phyloP scores from a whole-genome alignment of 2,888 invertebrate species.

The Eupithecia exiguata region DNA sequence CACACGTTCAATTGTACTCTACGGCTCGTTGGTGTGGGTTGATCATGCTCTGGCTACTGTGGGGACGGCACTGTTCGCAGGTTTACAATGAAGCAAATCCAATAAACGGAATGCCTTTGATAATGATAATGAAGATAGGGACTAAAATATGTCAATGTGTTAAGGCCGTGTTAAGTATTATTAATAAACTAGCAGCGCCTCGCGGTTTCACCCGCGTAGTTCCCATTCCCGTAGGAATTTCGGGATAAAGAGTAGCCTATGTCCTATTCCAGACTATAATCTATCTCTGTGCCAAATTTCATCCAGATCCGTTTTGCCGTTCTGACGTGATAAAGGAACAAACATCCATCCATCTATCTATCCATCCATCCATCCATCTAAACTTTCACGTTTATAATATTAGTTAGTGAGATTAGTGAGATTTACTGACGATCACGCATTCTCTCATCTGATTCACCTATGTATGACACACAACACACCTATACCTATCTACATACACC shows the following conservation, averaged over 20 bases:
- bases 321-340: too few relatives aligned
- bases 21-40: constrained; percentile 15
- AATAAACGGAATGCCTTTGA: neutral
- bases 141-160: neutral
- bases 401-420: too few relatives aligned
- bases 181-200: too few relatives aligned
- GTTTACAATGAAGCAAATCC: constrained; percentile 15
- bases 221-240: too few relatives aligned
- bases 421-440: neutral
- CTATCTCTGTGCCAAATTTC: too few relatives aligned
- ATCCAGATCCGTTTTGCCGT: too few relatives aligned
- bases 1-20: constrained; percentile 20
- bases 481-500: neutral
- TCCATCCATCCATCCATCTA: too few relatives aligned
- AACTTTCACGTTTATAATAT: too few relatives aligned
- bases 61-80: constrained; percentile 6
- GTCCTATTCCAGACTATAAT: too few relatives aligned
- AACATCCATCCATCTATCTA: too few relatives aligned
- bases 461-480: neutral
- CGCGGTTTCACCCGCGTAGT: too few relatives aligned
- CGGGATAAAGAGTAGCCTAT: too few relatives aligned
- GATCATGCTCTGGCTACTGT: constrained; percentile 9
- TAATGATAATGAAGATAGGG: neutral
- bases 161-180: neutral
- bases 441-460: neutral